Conservation (phyloP, 1,140 invertebrate genomes). For the Eciton burchellii region DNA sequence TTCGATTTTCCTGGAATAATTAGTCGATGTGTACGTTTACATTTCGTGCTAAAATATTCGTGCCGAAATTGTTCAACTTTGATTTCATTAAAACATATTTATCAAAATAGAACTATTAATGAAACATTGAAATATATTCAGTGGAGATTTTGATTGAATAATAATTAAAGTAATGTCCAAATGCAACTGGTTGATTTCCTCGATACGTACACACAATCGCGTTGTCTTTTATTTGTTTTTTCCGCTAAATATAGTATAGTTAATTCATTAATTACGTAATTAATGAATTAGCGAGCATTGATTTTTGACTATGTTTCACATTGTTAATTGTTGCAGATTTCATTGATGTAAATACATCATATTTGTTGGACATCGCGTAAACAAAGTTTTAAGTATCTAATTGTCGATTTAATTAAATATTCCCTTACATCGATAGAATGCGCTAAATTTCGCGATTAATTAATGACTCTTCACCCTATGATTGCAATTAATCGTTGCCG, state of each 20-base stretch:
- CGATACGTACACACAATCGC: background rate
- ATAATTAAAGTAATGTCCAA: slow-evolving; percentile 1
- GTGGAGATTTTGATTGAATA: background rate
- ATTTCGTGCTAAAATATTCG: no score
- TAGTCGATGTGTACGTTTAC: background rate
- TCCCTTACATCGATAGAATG: slow-evolving; percentile 36
- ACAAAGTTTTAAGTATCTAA: slow-evolving; percentile 45
- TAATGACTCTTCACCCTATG: slow-evolving; percentile 43
- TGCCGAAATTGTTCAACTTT: background rate
- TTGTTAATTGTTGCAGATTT: slow-evolving; percentile 10
- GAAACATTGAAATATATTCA: background rate
- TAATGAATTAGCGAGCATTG: background rate
- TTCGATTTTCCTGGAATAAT: background rate
- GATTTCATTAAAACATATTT: slow-evolving; percentile 1
- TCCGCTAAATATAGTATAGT: background rate
- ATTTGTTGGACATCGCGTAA: slow-evolving; percentile 26
- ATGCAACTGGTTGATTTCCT: background rate
- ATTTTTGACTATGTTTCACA: slow-evolving; percentile 7
- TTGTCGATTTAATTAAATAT: slow-evolving; percentile 58
- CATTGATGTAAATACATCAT: slow-evolving; percentile 5
- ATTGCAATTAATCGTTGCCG: slow-evolving; percentile 44
- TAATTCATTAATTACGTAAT: slow-evolving; percentile 16
- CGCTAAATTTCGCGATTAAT: slow-evolving; percentile 55
- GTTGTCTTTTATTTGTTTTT: background rate
- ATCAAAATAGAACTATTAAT: background rate